phyloP scores from a whole-genome alignment of 2,797 vertebrate genomes.

The Sebastes vulpes region DNA sequence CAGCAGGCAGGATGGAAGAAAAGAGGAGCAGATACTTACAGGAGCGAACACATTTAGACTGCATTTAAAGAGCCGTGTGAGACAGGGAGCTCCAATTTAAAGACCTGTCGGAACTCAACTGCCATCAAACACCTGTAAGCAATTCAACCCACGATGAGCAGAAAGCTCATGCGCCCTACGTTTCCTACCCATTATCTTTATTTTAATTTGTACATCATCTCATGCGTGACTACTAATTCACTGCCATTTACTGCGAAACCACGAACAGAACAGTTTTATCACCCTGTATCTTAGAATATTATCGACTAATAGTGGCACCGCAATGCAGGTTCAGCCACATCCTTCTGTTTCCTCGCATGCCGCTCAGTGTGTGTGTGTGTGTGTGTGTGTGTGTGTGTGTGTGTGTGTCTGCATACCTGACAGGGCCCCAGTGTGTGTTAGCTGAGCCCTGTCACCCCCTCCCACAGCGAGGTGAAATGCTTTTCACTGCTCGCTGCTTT shows the following conservation, averaged over 20 bases:
- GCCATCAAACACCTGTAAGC: conserved; percentile 32
- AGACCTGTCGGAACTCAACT: neutral
- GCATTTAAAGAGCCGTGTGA: neutral
- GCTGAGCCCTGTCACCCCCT: conserved; percentile 63
- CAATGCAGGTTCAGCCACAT: conserved; percentile 8
- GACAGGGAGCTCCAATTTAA: neutral
- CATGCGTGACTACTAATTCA: neutral
- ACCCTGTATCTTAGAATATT: neutral
- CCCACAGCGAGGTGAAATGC: conserved; percentile 75
- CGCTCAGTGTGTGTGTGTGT: neutral
- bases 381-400: neutral
- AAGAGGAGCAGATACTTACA: neutral
- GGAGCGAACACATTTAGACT: neutral
- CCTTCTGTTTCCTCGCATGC: neutral
- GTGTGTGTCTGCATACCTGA: conserved; percentile 14
- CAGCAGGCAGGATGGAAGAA: neutral
- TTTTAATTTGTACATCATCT: neutral
- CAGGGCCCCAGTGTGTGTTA: conserved; percentile 49
- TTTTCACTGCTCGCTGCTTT: conserved; percentile 71
- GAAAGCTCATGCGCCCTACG: neutral
- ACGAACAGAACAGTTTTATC: neutral
- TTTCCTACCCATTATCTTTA: neutral
- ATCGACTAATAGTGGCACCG: neutral
- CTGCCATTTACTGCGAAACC: neutral
- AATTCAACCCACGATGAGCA: conserved; percentile 1